These are phyloP conservation scores for Petrocephalus zakoni DNA, from an alignment of 2,113 vertebrate species.

Conservation along the genomic window DNA sequence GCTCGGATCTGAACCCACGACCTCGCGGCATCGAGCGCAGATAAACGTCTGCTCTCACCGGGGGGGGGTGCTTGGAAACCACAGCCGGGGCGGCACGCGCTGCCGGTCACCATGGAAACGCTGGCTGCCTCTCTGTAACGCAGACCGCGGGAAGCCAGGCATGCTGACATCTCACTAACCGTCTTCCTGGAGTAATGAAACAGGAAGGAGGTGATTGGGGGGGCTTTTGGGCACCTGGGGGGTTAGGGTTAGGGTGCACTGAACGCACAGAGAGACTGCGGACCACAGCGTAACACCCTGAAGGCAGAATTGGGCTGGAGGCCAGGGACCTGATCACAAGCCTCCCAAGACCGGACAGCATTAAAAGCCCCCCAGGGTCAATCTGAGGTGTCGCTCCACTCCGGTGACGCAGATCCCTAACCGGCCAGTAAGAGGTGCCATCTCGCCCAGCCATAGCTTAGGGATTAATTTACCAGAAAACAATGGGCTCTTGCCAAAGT, in stretches of 20 bases:
- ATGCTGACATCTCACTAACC: not conserved
- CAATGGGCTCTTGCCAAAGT: no score
- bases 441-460: not conserved
- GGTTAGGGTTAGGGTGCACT: not conserved
- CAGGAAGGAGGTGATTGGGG: not conserved
- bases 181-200: not conserved
- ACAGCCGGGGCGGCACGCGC: constrained; percentile 6
- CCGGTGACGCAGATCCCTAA: not conserved
- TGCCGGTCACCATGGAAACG: not conserved
- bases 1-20: not conserved
- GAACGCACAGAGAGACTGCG: not conserved
- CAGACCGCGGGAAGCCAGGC: not conserved
- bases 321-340: not conserved
- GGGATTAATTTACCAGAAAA: no score
- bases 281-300: not conserved
- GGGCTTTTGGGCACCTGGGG: not conserved
- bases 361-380: not conserved
- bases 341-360: not conserved
- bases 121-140: not conserved
- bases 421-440: not conserved
- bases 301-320: not conserved
- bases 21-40: not conserved
- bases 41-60: not conserved
- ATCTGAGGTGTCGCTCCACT: not conserved
- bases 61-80: not conserved